Evolutionary conservation across 2,888 invertebrate species (phyloP).

Genomic region (Deilephila elpenor): DNA sequence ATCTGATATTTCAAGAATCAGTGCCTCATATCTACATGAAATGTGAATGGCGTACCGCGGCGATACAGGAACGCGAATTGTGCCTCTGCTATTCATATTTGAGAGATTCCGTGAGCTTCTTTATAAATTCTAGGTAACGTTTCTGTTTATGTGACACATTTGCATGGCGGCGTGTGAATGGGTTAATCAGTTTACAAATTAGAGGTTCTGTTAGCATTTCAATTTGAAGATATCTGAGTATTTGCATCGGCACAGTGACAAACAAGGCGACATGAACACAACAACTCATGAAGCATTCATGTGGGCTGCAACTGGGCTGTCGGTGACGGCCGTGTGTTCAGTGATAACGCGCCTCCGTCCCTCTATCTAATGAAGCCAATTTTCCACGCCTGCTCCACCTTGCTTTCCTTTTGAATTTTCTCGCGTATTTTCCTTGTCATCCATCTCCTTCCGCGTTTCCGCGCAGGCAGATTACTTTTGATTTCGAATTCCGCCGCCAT

Average conservation of each 20-base stretch:
- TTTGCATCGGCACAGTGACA: not conserved
- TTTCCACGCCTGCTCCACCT: conserved; percentile 76
- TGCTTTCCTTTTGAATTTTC: conserved; percentile 80
- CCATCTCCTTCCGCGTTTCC: conserved; percentile 78
- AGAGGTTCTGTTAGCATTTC: conserved; percentile 15
- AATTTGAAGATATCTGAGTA: conserved; percentile 9
- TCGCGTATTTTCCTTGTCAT: conserved; percentile 81
- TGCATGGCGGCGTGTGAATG: not conserved
- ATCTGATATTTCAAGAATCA: conserved; percentile 49
- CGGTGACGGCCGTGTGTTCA: conserved; percentile 55
- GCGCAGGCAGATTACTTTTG: conserved; percentile 79
- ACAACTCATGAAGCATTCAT: conserved; percentile 18
- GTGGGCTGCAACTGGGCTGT: conserved; percentile 31
- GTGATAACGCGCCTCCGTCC: conserved; percentile 57
- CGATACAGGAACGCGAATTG: conserved; percentile 35
- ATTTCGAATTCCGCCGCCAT: conserved; percentile 76
- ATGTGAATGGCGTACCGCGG: conserved; percentile 52
- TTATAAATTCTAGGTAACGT: not conserved
- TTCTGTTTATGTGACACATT: not conserved
- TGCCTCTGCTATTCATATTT: not conserved
- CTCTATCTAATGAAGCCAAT: conserved; percentile 83
- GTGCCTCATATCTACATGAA: conserved; percentile 48
- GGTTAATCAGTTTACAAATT: conserved; percentile 9
- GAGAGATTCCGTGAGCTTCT: not conserved
- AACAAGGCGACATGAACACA: conserved; percentile 5